Percentiles rank a stretch among this genome's conserved stretches.
Conservation (phyloP, 1,140 invertebrate species). For the Bradysia coprophila region DNA sequence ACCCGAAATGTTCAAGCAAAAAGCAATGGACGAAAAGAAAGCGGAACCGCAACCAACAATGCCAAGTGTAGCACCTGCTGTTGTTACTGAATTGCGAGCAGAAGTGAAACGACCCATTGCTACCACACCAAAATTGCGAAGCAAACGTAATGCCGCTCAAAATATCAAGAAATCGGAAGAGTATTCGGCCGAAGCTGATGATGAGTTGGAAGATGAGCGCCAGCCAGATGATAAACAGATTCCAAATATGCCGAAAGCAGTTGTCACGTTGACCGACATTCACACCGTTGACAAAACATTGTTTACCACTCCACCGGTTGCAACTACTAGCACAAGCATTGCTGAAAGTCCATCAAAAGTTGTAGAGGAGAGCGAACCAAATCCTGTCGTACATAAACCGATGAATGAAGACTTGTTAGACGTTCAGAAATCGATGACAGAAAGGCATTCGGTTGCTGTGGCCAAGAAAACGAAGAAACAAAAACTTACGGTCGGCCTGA, state of each 20-base stretch:
- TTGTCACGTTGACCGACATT: not conserved
- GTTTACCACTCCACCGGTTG: not conserved
- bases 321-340: too few relatives aligned
- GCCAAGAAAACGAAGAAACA: slow-evolving; percentile 2
- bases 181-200: slow-evolving; percentile 37
- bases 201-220: slow-evolving; percentile 41
- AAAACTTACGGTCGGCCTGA: not conserved
- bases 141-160: not conserved
- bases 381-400: too few relatives aligned
- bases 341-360: not conserved
- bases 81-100: not conserved
- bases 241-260: not conserved
- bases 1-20: slow-evolving; percentile 9
- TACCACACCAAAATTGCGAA: not conserved
- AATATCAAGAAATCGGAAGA: slow-evolving; percentile 21
- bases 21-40: slow-evolving; percentile 14
- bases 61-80: not conserved
- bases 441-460: not conserved
- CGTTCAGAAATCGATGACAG: not conserved
- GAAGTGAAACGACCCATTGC: not conserved
- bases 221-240: slow-evolving; percentile 26
- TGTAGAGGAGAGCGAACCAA: too few relatives aligned
- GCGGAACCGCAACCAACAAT: slow-evolving; percentile 1
- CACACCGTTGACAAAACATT: not conserved
- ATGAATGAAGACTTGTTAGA: too few relatives aligned